phyloP scores from a whole-genome alignment of 2,113 vertebrate species.

The Euleptes europaea region DNA sequence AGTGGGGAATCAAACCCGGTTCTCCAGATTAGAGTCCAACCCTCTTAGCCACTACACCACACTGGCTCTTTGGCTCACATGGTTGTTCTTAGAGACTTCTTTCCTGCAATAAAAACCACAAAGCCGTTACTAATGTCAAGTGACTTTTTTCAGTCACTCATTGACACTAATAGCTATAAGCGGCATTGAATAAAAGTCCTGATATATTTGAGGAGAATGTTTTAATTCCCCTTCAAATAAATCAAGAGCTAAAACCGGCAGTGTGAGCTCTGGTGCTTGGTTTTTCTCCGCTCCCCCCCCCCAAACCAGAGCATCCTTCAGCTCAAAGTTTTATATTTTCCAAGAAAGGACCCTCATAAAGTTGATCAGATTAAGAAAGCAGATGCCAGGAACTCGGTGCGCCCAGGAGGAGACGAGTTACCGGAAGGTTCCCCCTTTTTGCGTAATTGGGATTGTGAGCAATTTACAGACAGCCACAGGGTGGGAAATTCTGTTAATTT shows the following conservation, averaged over 20 bases:
- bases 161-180: neutral
- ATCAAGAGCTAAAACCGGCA: neutral
- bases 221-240: neutral
- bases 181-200: neutral
- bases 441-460: neutral
- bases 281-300: neutral
- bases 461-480: neutral
- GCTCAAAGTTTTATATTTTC: conserved; percentile 49
- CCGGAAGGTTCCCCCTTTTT: conserved; percentile 40
- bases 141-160: neutral
- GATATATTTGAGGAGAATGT: neutral
- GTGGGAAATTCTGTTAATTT: conserved; percentile 17
- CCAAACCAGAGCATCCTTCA: neutral
- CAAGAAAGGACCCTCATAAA: conserved; percentile 47
- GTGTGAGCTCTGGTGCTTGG: too few species aligned
- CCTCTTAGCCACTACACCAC: too few species aligned
- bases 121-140: neutral
- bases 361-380: conserved; percentile 59
- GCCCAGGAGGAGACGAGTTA: neutral
- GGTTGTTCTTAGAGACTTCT: neutral
- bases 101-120: neutral
- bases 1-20: too few species aligned
- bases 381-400: conserved; percentile 53
- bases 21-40: too few species aligned
- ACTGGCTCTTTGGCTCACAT: too few species aligned